Percentiles rank a stretch among this genome's conserved stretches.
Evolutionary conservation across 2,888 invertebrate genomes (phyloP).

Genomic region (Pterostichus niger): DNA sequence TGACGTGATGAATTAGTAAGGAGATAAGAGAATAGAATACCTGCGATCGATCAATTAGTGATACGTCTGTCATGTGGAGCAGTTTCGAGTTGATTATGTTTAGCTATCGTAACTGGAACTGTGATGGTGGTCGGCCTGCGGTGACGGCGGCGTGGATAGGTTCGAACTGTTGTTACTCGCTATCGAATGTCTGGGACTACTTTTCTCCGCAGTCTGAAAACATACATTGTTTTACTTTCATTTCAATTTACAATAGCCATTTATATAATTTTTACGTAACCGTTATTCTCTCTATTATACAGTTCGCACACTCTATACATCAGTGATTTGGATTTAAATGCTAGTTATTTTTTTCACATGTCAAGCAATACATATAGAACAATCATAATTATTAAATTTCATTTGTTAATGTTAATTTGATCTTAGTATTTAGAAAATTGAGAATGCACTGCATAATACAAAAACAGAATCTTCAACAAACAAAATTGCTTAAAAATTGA

Average conservation of each 20-base stretch:
- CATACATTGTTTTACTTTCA: background rate
- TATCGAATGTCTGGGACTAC: constrained; percentile 85
- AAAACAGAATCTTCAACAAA: too few species aligned
- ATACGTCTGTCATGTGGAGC: background rate
- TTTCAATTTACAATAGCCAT: background rate
- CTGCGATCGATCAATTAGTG: constrained; percentile 25
- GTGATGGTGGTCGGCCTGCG: constrained; percentile 82
- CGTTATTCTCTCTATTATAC: too few species aligned
- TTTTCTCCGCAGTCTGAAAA: constrained; percentile 75
- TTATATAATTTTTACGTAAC: too few species aligned
- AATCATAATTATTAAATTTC: too few species aligned
- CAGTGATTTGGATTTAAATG: too few species aligned
- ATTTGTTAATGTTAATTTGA: too few species aligned
- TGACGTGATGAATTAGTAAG: constrained; percentile 41
- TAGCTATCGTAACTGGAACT: constrained; percentile 85
- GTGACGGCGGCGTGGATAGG: constrained; percentile 86
- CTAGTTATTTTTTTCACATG: too few species aligned
- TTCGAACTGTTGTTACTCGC: constrained; percentile 88
- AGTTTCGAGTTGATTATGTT: constrained; percentile 69
- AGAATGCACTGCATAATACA: too few species aligned
- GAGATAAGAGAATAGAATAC: constrained; percentile 19
- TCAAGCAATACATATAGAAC: too few species aligned
- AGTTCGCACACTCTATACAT: too few species aligned
- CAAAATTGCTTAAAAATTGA: too few species aligned
- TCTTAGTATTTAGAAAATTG: too few species aligned